These are phyloP conservation scores for Selenia dentaria DNA, from an alignment of 2,888 invertebrate species.

Conservation along the genomic window DNA sequence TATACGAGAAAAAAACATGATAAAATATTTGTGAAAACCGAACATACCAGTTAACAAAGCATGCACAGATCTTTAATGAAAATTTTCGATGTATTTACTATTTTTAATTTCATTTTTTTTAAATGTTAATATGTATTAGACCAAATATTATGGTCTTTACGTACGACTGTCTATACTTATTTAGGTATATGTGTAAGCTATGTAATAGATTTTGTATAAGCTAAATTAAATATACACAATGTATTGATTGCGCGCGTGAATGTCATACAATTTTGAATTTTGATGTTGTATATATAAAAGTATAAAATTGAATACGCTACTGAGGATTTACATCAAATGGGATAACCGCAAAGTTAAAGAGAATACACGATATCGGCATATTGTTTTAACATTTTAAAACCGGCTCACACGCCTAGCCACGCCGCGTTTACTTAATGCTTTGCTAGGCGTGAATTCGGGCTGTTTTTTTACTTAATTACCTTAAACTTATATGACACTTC, in stretches of 20 bases:
- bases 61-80: conserved; percentile 45
- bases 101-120: conserved; percentile 44
- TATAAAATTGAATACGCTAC: not conserved
- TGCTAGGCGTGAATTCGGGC: too few species aligned
- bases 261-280: conserved; percentile 31
- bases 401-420: too few species aligned
- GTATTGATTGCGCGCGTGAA: conserved; percentile 50
- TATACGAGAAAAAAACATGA: too few species aligned
- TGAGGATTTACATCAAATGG: too few species aligned
- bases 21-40: too few species aligned
- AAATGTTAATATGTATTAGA: conserved; percentile 34
- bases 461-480: too few species aligned
- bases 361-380: too few species aligned
- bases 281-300: conserved; percentile 20
- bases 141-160: conserved; percentile 42
- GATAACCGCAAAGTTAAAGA: too few species aligned
- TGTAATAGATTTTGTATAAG: conserved; percentile 80
- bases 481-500: too few species aligned
- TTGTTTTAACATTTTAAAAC: too few species aligned
- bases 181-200: conserved; percentile 56
- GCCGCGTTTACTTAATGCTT: too few species aligned
- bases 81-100: conserved; percentile 71
- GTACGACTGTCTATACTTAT: conserved; percentile 64
- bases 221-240: conserved; percentile 71
- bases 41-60: too few species aligned